A percentile compares a stretch with the other conserved stretches of the same genome.
These are phyloP conservation scores for Drosophila maculinotata DNA, from an alignment of 2,888 invertebrate genomes.

Conservation along the genomic window DNA sequence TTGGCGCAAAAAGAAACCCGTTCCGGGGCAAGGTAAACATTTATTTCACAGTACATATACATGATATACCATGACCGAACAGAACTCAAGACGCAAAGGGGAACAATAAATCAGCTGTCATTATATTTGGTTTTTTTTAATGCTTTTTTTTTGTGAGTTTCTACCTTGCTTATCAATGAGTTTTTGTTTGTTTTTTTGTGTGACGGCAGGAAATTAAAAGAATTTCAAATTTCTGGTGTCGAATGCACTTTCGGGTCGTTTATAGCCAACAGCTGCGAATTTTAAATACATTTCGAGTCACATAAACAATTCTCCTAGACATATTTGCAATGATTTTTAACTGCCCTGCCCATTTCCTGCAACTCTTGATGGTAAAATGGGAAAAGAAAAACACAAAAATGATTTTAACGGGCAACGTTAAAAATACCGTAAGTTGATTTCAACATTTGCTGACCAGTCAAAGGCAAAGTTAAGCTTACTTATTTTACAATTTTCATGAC, in stretches of 20 bases:
- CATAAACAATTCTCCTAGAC: conserved; percentile 43
- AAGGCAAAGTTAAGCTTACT: conserved; percentile 35
- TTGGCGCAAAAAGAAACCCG: conserved; percentile 59
- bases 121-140: conserved; percentile 6
- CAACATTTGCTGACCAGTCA: conserved; percentile 60
- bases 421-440: conserved; percentile 67
- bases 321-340: conserved; percentile 56
- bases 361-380: conserved; percentile 2
- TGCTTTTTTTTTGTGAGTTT: conserved; percentile 1
- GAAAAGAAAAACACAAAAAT: conserved; percentile 20
- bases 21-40: conserved; percentile 49
- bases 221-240: conserved; percentile 47
- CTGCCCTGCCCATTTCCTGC: conserved; percentile 60
- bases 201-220: conserved; percentile 58
- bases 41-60: conserved; percentile 22
- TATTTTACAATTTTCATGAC: conserved; percentile 59
- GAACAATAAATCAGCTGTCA: conserved; percentile 66
- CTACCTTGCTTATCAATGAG: conserved; percentile 39
- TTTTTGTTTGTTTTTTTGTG: background rate
- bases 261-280: conserved; percentile 26
- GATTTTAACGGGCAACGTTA: conserved; percentile 61
- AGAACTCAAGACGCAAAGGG: no score
- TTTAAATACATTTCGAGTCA: conserved; percentile 25
- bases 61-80: conserved; percentile 9
- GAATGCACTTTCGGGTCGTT: conserved; percentile 26